Conservation (phyloP, 2,888 invertebrate species). For the Subacronicta megacephala region DNA sequence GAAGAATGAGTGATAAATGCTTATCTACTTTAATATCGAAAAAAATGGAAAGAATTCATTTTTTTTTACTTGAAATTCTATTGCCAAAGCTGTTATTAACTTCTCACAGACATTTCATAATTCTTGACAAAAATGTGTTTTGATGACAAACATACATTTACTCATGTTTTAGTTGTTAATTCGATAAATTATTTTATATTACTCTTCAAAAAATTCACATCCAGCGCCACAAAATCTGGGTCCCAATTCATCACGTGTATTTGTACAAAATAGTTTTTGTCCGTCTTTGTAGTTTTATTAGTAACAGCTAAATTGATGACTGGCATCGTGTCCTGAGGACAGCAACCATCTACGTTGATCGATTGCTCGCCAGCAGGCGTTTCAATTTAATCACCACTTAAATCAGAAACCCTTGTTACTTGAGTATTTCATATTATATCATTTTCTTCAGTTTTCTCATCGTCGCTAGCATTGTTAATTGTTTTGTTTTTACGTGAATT, state of each 20-base stretch:
- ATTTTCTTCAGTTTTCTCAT: slow-evolving; percentile 23
- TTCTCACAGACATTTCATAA: too few relatives aligned
- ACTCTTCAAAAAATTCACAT: slow-evolving; percentile 28
- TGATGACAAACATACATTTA: too few relatives aligned
- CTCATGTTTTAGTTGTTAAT: too few relatives aligned
- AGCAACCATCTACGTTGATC: slow-evolving; percentile 64
- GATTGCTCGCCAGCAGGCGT: slow-evolving; percentile 65
- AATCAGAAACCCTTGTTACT: slow-evolving; percentile 48
- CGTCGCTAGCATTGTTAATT: too few relatives aligned
- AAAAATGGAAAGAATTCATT: too few relatives aligned
- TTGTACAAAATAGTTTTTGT: slow-evolving; percentile 74
- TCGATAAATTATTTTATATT: neutral
- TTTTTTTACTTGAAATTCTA: too few relatives aligned
- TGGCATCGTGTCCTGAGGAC: slow-evolving; percentile 59
- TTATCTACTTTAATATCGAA: too few relatives aligned
- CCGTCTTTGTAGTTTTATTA: slow-evolving; percentile 69
- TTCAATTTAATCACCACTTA: slow-evolving; percentile 70
- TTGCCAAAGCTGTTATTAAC: too few relatives aligned
- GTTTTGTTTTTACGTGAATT: slow-evolving; percentile 1
- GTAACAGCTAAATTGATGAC: slow-evolving; percentile 72
- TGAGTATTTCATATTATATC: slow-evolving; percentile 27
- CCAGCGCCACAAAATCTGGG: slow-evolving; percentile 47
- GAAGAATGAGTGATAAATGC: too few relatives aligned
- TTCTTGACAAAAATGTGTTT: too few relatives aligned
- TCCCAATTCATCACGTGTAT: slow-evolving; percentile 68